phyloP scores from a whole-genome alignment of 1,140 invertebrate species.

The Pseudachorutes palmiensis region DNA sequence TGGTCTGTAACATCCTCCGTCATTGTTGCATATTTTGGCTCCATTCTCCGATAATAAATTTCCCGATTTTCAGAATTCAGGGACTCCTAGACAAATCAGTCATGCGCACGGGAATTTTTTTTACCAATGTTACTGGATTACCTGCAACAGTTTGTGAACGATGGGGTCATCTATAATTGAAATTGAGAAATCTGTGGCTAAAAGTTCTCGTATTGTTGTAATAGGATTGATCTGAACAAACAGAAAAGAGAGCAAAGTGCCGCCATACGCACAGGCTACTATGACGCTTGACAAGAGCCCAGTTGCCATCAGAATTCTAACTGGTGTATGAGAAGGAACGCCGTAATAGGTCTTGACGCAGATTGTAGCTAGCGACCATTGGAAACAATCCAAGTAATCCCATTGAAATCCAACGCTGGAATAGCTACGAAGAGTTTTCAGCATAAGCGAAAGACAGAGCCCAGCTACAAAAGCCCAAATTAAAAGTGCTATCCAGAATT shows the following conservation, averaged over 20 bases:
- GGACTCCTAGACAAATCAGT: slow-evolving; percentile 21
- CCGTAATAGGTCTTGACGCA: slow-evolving; percentile 12
- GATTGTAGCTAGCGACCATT: slow-evolving; percentile 16
- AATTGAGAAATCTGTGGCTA: slow-evolving; percentile 11
- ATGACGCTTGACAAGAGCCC: slow-evolving; percentile 6
- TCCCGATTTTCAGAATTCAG: not conserved
- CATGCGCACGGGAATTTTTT: not conserved
- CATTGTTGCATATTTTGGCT: slow-evolving; percentile 1
- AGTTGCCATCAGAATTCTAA: slow-evolving; percentile 10
- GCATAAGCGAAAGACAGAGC: too few species aligned
- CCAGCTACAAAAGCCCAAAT: too few species aligned
- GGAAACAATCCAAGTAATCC: slow-evolving; percentile 15
- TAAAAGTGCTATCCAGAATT: too few species aligned
- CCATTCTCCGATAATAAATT: not conserved
- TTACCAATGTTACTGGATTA: slow-evolving; percentile 5
- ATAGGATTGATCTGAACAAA: slow-evolving; percentile 19
- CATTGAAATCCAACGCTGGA: slow-evolving; percentile 2
- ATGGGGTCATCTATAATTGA: slow-evolving; percentile 1
- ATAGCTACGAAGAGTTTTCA: too few species aligned
- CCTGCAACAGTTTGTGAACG: slow-evolving; percentile 10
- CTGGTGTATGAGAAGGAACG: not conserved
- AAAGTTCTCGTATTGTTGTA: slow-evolving; percentile 5
- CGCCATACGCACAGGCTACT: slow-evolving; percentile 19
- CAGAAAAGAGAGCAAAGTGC: slow-evolving; percentile 23
- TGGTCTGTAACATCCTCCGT: slow-evolving; percentile 16